Conservation (phyloP, 1,140 invertebrate species). For the Euwallacea fornicatus region DNA sequence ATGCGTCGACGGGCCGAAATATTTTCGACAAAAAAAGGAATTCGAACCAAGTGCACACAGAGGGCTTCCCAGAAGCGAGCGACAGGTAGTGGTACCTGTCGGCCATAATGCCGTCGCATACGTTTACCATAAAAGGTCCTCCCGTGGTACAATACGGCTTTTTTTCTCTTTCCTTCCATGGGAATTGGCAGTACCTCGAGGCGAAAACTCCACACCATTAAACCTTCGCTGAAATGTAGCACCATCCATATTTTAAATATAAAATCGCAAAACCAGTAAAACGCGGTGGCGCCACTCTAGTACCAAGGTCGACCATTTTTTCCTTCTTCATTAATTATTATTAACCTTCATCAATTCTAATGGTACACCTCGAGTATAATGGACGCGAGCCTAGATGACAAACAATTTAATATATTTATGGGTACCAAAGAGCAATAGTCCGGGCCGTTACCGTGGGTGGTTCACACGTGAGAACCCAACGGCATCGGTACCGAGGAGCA, state of each 20-base stretch:
- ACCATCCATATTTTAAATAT: too few species aligned
- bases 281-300: too few species aligned
- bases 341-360: too few species aligned
- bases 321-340: too few species aligned
- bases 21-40: constrained; percentile 14
- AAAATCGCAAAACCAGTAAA: too few species aligned
- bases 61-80: constrained; percentile 5
- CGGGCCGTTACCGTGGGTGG: constrained; percentile 30
- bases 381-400: not conserved
- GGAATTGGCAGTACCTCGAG: not conserved
- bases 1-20: constrained; percentile 6
- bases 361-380: too few species aligned
- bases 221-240: too few species aligned
- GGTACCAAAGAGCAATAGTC: constrained; percentile 15
- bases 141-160: constrained; percentile 3
- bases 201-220: too few species aligned
- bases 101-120: constrained; percentile 11
- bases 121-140: constrained; percentile 8
- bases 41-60: not conserved
- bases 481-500: constrained; percentile 20
- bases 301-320: too few species aligned
- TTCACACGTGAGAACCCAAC: constrained; percentile 33
- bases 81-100: constrained; percentile 10
- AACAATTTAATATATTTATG: constrained; percentile 8
- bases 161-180: constrained; percentile 7